phyloP scores from a whole-genome alignment of 2,113 vertebrate species.

The Coptodon bakossiorum region DNA sequence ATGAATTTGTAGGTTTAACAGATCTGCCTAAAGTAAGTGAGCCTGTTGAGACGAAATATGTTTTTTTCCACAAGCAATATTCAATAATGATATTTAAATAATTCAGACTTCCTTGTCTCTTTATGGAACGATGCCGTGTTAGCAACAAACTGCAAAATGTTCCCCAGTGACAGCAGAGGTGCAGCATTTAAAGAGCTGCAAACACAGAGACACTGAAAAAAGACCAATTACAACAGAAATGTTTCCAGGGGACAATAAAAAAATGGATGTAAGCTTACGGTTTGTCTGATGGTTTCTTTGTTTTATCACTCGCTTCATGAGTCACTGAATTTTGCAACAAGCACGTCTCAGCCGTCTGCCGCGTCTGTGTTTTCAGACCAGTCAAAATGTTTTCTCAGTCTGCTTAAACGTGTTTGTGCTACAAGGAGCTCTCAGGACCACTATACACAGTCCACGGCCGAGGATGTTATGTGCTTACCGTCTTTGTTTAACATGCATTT shows the following conservation, averaged over 20 bases:
- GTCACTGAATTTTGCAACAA: neutral
- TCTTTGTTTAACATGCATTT: neutral
- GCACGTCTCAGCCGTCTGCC: neutral
- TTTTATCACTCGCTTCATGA: neutral
- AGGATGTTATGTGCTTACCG: neutral
- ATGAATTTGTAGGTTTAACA: neutral
- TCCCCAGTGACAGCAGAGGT: neutral
- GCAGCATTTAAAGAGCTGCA: neutral
- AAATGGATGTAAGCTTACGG: neutral
- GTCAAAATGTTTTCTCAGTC: neutral
- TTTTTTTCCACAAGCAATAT: rapidly evolving
- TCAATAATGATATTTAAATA: rapidly evolving
- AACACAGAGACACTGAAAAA: neutral
- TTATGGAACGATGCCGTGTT: neutral
- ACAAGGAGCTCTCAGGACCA: neutral
- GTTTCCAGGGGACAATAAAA: neutral
- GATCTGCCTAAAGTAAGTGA: neutral
- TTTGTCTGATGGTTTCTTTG: neutral
- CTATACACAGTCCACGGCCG: neutral
- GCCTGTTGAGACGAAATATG: rapidly evolving
- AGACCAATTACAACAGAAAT: neutral
- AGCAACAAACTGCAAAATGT: neutral
- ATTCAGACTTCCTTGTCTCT: rapidly evolving
- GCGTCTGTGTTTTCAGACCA: neutral
- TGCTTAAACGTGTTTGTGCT: neutral